Evolutionary conservation across 2,888 invertebrate genomes (phyloP).

Genomic region (Coecobrya sp.): DNA sequence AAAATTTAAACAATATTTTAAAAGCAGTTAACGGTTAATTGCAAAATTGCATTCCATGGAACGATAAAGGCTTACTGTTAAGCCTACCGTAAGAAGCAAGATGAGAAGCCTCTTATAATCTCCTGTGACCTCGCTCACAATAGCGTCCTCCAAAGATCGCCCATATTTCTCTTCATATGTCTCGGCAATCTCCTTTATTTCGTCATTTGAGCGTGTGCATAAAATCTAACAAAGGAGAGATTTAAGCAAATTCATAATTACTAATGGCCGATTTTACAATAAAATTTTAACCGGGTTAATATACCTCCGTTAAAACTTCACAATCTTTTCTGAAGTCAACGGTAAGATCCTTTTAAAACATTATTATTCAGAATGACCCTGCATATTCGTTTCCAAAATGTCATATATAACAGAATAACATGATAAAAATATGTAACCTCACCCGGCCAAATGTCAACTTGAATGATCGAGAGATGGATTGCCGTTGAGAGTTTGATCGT

Average conservation of each 20-base stretch:
- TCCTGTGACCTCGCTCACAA: constrained; percentile 79
- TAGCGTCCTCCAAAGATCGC: constrained; percentile 54
- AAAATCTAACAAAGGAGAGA: constrained; percentile 62
- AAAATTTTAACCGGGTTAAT: too few relatives aligned
- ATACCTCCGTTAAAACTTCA: too few relatives aligned
- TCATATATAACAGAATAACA: too few relatives aligned
- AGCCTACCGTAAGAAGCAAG: constrained; percentile 81
- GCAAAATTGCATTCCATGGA: too few relatives aligned
- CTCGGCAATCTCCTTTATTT: constrained; percentile 77
- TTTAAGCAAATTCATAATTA: too few relatives aligned
- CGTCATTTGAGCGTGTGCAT: constrained; percentile 79
- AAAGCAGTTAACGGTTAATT: not conserved
- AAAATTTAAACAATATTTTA: too few relatives aligned
- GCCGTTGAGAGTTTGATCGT: constrained; percentile 92
- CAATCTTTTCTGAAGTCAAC: not conserved
- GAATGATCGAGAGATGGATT: constrained; percentile 90
- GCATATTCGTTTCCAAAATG: constrained; percentile 92
- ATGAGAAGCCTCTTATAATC: constrained; percentile 78
- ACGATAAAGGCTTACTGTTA: not conserved
- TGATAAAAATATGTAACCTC: too few relatives aligned
- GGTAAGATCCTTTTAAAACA: not conserved
- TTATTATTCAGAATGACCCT: constrained; percentile 90
- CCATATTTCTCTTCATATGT: constrained; percentile 76
- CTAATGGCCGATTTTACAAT: too few relatives aligned
- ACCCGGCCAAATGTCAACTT: constrained; percentile 89